A percentile compares a stretch with the other conserved stretches of the same genome.
Conservation (phyloP, 1,140 invertebrate genomes). For the Megathymus violae region DNA sequence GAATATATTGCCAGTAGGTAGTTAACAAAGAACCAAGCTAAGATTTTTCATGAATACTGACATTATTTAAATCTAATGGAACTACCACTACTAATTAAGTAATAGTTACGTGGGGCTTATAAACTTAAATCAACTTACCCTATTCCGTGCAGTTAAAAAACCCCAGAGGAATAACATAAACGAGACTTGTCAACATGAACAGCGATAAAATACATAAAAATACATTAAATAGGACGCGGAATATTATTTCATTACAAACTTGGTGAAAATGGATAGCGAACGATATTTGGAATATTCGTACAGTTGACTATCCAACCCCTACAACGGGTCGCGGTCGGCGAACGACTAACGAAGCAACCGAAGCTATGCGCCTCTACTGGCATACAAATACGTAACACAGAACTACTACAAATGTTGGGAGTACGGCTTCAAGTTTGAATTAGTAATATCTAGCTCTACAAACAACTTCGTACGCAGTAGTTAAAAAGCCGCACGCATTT, state of each 20-base stretch:
- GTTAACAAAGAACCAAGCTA: no score
- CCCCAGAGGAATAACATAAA: slow-evolving; percentile 10
- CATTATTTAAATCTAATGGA: no score
- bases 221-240: not conserved
- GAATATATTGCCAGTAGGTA: no score
- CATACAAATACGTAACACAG: not conserved
- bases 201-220: not conserved
- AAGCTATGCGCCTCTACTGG: slow-evolving; percentile 10
- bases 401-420: slow-evolving; percentile 3
- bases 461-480: not conserved
- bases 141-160: slow-evolving; percentile 9
- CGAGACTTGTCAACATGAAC: not conserved
- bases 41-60: no score
- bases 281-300: slow-evolving; percentile 18
- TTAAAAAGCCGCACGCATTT: not conserved
- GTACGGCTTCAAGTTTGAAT: slow-evolving; percentile 4
- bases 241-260: slow-evolving; percentile 10
- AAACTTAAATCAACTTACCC: slow-evolving; percentile 32
- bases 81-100: no score
- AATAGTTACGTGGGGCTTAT: no score
- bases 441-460: slow-evolving; percentile 2
- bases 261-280: slow-evolving; percentile 25
- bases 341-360: slow-evolving; percentile 44
- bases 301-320: slow-evolving; percentile 32
- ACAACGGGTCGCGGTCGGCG: slow-evolving; percentile 46